Conservation (phyloP, 2,113 vertebrate species). For the Phodopus roborovskii region DNA sequence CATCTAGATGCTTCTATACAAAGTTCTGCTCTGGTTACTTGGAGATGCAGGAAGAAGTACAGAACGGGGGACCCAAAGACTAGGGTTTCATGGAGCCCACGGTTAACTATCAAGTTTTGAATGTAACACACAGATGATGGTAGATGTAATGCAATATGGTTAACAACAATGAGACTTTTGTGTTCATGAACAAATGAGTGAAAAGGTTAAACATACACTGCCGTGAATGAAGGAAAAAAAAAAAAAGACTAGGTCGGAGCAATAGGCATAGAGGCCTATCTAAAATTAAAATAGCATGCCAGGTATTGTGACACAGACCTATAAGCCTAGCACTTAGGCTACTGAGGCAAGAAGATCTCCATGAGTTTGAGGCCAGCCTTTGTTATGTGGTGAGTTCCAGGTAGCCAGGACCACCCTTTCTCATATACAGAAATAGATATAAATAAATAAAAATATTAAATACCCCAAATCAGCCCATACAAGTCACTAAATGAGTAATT, state of each 20-base stretch:
- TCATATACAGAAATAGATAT: neutral
- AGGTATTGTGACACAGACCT: neutral
- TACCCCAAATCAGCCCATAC: neutral
- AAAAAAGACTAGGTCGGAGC: neutral
- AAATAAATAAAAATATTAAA: neutral
- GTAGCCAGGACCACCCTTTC: neutral
- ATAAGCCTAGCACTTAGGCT: neutral
- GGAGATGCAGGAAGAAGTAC: neutral
- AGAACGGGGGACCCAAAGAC: too few relatives aligned
- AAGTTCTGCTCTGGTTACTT: neutral
- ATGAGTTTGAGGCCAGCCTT: neutral
- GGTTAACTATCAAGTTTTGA: neutral
- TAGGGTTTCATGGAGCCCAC: neutral
- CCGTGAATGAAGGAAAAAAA: neutral
- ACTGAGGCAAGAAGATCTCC: neutral
- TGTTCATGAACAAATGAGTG: neutral
- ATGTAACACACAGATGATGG: neutral
- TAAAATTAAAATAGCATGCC: conserved; percentile 1
- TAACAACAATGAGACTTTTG: neutral
- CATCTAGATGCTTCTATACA: neutral
- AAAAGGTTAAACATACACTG: neutral
- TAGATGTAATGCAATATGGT: neutral
- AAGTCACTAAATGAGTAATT: neutral
- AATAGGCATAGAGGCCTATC: neutral
- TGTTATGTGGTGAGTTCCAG: neutral